phyloP scores from a whole-genome alignment of 1,140 invertebrate genomes.

The Atta texana region DNA sequence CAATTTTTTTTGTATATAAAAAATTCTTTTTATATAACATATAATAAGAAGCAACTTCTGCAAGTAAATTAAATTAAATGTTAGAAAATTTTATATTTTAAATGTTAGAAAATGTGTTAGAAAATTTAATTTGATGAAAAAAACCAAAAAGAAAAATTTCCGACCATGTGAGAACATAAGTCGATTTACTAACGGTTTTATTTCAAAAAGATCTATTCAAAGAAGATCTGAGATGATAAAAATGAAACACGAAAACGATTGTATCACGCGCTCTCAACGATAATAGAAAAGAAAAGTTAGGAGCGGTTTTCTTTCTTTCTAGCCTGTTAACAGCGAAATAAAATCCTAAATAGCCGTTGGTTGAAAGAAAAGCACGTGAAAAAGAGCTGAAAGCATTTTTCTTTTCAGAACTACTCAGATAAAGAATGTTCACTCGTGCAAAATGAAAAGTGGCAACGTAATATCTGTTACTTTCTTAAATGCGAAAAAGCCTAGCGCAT shows the following conservation, averaged over 20 bases:
- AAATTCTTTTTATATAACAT: no score
- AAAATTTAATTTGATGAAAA: background rate
- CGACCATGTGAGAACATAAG: background rate
- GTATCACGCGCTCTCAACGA: background rate
- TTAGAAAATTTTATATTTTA: background rate
- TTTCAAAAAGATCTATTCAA: background rate
- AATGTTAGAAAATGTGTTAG: no score
- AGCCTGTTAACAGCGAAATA: slow-evolving; percentile 16
- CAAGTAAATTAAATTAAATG: slow-evolving; percentile 17
- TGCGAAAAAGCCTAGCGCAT: slow-evolving; percentile 42
- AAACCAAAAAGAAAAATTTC: background rate
- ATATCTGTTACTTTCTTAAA: slow-evolving; percentile 50
- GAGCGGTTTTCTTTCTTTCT: slow-evolving; percentile 12
- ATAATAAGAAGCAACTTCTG: background rate
- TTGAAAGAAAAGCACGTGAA: slow-evolving; percentile 6
- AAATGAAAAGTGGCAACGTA: slow-evolving; percentile 48
- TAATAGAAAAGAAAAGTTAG: background rate
- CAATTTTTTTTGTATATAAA: no score
- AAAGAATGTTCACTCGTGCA: slow-evolving; percentile 10
- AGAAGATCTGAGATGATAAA: slow-evolving; percentile 2
- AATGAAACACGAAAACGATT: slow-evolving; percentile 26
- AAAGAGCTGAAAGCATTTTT: slow-evolving; percentile 19
- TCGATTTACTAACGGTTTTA: background rate
- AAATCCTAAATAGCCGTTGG: slow-evolving; percentile 39
- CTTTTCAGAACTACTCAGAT: background rate